Conservation (phyloP, 1,140 invertebrate genomes). For the Halesus radiatus region DNA sequence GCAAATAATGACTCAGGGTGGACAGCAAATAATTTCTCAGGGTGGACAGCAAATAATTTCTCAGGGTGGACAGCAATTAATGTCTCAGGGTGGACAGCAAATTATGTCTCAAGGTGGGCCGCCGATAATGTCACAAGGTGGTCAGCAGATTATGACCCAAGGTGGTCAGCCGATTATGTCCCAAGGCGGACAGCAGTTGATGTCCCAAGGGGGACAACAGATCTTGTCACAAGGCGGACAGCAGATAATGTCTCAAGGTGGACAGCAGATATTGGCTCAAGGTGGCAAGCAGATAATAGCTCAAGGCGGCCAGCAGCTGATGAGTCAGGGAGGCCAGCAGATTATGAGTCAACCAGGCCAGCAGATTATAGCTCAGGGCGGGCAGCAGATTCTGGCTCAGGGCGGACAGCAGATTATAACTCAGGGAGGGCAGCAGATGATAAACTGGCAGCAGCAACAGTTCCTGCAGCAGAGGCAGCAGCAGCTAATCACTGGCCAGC, state of each 20-base stretch:
- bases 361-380: conserved; percentile 47
- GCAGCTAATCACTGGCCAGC: conserved; percentile 65
- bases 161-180: conserved; percentile 51
- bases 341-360: conserved; percentile 58
- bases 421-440: conserved; percentile 54
- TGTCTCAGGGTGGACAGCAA: conserved; percentile 64
- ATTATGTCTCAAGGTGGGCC: conserved; percentile 59
- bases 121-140: conserved; percentile 59
- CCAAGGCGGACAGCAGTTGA: conserved; percentile 41
- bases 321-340: conserved; percentile 57
- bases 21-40: conserved; percentile 67
- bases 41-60: conserved; percentile 65
- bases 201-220: conserved; percentile 59
- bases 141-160: conserved; percentile 55
- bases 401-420: conserved; percentile 59
- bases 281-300: conserved; percentile 52
- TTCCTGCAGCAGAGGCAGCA: conserved; percentile 62
- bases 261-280: conserved; percentile 63
- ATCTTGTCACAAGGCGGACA: conserved; percentile 53
- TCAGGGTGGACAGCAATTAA: conserved; percentile 64
- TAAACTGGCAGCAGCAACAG: conserved; percentile 38
- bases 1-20: conserved; percentile 63
- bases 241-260: conserved; percentile 61
- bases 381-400: conserved; percentile 45
- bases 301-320: conserved; percentile 61